phyloP scores from a whole-genome alignment of 2,888 invertebrate species.

The Chrysotoxum bicinctum region DNA sequence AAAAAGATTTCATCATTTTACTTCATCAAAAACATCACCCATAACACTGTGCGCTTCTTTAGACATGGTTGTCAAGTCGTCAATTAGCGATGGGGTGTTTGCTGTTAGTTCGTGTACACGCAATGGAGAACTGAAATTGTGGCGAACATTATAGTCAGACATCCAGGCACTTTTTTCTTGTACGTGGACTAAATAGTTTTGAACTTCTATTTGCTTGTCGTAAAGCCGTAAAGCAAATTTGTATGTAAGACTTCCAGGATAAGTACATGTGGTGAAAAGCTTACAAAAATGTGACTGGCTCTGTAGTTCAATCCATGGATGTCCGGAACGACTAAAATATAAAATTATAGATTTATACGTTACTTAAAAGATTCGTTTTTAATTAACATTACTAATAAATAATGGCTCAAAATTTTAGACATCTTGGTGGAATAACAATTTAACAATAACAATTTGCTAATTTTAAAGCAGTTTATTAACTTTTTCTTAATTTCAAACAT shows the following conservation, averaged over 20 bases:
- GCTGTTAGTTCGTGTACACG: constrained; percentile 85
- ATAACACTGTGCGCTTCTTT: constrained; percentile 84
- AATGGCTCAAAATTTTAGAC: too few species aligned
- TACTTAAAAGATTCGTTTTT: background rate
- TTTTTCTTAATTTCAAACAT: too few species aligned
- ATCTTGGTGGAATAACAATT: too few species aligned
- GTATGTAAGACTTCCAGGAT: constrained; percentile 85
- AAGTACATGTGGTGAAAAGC: constrained; percentile 85
- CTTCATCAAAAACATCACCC: constrained; percentile 84
- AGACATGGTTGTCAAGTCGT: constrained; percentile 83
- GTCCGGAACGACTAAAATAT: constrained; percentile 77
- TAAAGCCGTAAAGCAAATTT: constrained; percentile 81
- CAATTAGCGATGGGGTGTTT: constrained; percentile 84
- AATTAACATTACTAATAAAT: too few species aligned
- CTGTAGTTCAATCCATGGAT: constrained; percentile 84
- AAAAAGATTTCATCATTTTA: constrained; percentile 45
- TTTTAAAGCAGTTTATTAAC: too few species aligned
- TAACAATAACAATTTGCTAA: too few species aligned
- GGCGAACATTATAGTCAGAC: constrained; percentile 87
- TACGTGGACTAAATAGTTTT: constrained; percentile 79
- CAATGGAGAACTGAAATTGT: constrained; percentile 86
- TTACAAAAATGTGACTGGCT: constrained; percentile 84
- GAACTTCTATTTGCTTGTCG: constrained; percentile 79
- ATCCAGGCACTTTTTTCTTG: constrained; percentile 84
- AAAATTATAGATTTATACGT: background rate